These are phyloP conservation scores for Falco berigora DNA, from an alignment of 2,797 vertebrate genomes.

Conservation along the genomic window DNA sequence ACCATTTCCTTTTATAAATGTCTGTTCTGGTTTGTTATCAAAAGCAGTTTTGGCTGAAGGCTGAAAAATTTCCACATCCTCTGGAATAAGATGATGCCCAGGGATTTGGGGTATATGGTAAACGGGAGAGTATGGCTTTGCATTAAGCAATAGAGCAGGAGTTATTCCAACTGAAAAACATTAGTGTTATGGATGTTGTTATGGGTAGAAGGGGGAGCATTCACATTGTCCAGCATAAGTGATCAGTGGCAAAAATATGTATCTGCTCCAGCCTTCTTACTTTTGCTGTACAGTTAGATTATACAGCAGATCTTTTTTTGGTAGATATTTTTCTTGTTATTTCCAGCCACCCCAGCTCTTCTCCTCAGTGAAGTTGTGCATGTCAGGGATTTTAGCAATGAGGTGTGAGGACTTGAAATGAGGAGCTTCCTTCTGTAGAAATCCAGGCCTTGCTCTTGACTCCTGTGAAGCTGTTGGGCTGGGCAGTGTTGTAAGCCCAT, in stretches of 20 bases:
- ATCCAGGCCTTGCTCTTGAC: neutral
- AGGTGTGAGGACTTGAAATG: neutral
- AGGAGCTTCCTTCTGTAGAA: neutral
- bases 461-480: neutral
- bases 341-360: neutral
- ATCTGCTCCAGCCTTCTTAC: neutral
- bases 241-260: neutral
- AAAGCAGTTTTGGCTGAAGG: neutral
- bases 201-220: neutral
- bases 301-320: neutral
- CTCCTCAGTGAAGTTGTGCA: neutral
- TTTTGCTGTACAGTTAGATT: neutral
- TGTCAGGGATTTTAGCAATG: neutral
- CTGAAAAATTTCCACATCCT: neutral
- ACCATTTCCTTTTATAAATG: constrained; percentile 15
- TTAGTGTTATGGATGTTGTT: neutral
- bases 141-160: neutral
- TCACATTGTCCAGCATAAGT: neutral
- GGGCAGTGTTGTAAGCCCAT: neutral
- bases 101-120: neutral
- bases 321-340: neutral
- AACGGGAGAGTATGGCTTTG: neutral
- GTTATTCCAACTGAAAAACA: neutral
- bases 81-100: neutral
- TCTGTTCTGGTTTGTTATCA: constrained; percentile 13